Evolutionary conservation across 2,888 invertebrate species (phyloP).

Genomic region (Drosophila robusta): DNA sequence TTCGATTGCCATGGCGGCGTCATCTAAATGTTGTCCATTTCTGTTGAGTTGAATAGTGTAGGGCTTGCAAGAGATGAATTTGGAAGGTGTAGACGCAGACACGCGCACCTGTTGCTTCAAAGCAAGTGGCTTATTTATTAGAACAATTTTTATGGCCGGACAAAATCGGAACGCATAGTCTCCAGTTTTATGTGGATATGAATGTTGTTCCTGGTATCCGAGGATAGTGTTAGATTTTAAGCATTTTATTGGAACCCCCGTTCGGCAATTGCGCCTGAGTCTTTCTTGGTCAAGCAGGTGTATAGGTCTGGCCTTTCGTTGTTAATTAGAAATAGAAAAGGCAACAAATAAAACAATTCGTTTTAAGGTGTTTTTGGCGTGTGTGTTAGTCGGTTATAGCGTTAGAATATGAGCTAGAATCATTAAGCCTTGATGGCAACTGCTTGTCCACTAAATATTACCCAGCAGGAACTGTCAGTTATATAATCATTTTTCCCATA

Average conservation of each 20-base stretch:
- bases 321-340: constrained; percentile 30
- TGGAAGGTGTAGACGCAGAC: constrained; percentile 7
- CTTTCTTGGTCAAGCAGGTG: constrained; percentile 2
- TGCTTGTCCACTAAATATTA: constrained; percentile 14
- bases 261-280: neutral
- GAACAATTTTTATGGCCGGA: constrained; percentile 53
- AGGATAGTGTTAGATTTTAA: constrained; percentile 41
- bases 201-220: constrained; percentile 54
- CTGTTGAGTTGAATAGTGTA: constrained; percentile 8
- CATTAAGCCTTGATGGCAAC: neutral
- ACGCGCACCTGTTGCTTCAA: constrained; percentile 58
- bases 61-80: constrained; percentile 12
- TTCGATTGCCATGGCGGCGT: constrained; percentile 33
- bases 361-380: constrained; percentile 42
- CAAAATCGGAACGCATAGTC: constrained; percentile 23
- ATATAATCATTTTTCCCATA: too few species aligned
- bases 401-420: constrained; percentile 13
- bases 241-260: constrained; percentile 38
- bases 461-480: neutral
- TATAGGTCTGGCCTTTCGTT: constrained; percentile 20
- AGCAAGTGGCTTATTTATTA: constrained; percentile 71
- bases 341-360: constrained; percentile 47
- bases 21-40: constrained; percentile 9
- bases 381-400: constrained; percentile 6
- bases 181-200: constrained; percentile 17